Percentiles rank a stretch among this genome's conserved stretches.
phyloP scores from a whole-genome alignment of 1,140 invertebrate species.

The Neodiprion virginianus region DNA sequence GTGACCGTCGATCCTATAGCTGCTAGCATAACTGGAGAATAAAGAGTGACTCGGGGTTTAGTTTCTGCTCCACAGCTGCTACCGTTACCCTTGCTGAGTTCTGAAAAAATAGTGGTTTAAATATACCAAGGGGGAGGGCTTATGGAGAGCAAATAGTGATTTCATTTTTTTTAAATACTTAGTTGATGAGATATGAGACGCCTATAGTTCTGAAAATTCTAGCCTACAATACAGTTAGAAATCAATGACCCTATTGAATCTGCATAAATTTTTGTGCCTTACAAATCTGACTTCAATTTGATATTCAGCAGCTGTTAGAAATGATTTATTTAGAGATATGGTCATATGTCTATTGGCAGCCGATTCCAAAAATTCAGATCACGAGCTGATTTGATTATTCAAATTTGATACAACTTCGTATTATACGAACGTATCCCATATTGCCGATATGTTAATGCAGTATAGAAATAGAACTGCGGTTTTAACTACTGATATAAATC shows the following conservation, averaged over 20 bases:
- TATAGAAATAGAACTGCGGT: no score
- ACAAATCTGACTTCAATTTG: not conserved
- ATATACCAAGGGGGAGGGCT: no score
- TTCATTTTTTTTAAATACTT: no score
- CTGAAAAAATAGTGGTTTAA: not conserved
- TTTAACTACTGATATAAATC: no score
- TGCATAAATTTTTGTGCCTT: not conserved
- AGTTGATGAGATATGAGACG: no score
- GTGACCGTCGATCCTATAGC: conserved; percentile 68
- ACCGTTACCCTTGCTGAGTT: conserved; percentile 12
- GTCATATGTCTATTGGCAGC: not conserved
- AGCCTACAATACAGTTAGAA: not conserved
- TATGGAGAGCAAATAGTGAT: no score
- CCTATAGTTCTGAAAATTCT: no score
- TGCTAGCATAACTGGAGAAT: conserved; percentile 48
- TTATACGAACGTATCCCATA: no score
- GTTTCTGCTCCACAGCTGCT: conserved; percentile 15
- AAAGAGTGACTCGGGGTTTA: conserved; percentile 34
- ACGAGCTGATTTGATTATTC: not conserved
- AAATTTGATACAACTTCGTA: not conserved
- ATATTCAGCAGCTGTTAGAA: not conserved
- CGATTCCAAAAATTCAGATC: not conserved
- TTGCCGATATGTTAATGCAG: no score
- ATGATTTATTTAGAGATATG: not conserved
- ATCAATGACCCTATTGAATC: not conserved